A percentile compares a stretch with the other conserved stretches of the same genome.
Evolutionary conservation across 2,797 vertebrate species (phyloP).

Genomic region (Hoplostethus mediterraneus): DNA sequence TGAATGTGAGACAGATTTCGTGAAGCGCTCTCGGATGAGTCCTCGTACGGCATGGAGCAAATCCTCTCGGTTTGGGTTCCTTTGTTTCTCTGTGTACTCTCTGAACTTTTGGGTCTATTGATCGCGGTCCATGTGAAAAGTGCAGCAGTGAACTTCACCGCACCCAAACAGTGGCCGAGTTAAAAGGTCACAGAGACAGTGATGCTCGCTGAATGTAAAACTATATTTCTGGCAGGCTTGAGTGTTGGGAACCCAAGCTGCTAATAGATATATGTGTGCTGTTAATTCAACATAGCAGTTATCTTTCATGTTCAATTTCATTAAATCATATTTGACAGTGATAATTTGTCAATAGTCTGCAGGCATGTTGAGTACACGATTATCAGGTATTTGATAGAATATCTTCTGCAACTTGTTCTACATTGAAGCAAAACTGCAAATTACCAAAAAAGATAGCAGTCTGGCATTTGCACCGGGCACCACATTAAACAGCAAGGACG

Average conservation of each 20-base stretch:
- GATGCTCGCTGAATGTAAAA: conserved; percentile 36
- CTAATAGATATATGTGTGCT: too few relatives aligned
- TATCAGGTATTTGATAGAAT: conserved; percentile 39
- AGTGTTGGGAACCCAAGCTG: background rate
- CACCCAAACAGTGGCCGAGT: conserved; percentile 28
- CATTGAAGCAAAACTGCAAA: conserved; percentile 21
- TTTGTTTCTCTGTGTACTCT: conserved; percentile 27
- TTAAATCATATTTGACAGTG: background rate
- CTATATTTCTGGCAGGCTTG: conserved; percentile 1
- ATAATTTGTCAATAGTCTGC: conserved; percentile 1
- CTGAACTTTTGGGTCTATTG: conserved; percentile 38
- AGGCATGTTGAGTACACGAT: conserved; percentile 20
- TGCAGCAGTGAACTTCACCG: conserved; percentile 35
- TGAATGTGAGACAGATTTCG: conserved; percentile 33
- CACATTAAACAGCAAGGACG: conserved; percentile 41
- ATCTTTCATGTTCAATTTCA: background rate
- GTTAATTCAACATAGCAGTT: too few relatives aligned
- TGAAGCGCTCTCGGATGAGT: conserved; percentile 22
- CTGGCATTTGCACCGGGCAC: conserved; percentile 23
- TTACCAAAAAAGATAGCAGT: conserved; percentile 28
- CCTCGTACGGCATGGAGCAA: conserved; percentile 46
- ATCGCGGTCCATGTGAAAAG: conserved; percentile 38
- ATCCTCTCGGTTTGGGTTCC: conserved; percentile 37
- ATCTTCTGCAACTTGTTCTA: conserved; percentile 19
- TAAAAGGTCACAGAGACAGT: conserved; percentile 41